Conservation (phyloP, 2,888 invertebrate species). For the Limnephilus auricula region DNA sequence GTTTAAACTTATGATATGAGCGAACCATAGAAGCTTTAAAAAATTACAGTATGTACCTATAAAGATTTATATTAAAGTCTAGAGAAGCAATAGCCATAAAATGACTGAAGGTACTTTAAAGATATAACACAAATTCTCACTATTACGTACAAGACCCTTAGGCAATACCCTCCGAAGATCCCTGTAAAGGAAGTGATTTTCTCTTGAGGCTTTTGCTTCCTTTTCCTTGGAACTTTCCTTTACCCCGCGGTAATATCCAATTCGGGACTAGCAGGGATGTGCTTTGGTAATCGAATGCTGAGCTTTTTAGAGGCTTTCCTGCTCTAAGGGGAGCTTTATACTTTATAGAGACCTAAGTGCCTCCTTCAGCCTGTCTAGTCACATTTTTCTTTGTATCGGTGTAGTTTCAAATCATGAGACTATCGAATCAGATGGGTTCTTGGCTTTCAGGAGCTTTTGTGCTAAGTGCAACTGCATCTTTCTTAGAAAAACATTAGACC, state of each 20-base stretch:
- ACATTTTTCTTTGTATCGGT: background rate
- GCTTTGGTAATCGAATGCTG: slow-evolving; percentile 41
- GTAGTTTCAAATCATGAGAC: background rate
- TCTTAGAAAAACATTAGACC: background rate
- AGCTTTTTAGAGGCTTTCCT: slow-evolving; percentile 11
- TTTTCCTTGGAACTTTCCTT: slow-evolving; percentile 16
- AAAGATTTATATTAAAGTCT: background rate
- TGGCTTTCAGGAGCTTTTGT: background rate
- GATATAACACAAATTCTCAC: slow-evolving; percentile 14
- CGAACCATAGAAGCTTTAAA: background rate
- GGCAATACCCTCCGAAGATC: background rate
- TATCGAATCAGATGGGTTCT: background rate
- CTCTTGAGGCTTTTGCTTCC: slow-evolving; percentile 25
- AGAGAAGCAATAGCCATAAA: background rate
- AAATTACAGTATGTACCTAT: background rate
- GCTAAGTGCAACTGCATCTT: background rate
- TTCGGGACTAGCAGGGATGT: slow-evolving; percentile 30
- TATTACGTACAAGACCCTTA: slow-evolving; percentile 19
- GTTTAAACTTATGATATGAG: background rate
- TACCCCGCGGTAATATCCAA: slow-evolving; percentile 38
- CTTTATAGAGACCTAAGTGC: slow-evolving; percentile 34
- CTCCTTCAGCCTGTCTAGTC: background rate
- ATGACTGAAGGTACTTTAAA: background rate
- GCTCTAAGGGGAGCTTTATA: slow-evolving; percentile 35
- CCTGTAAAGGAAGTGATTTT: slow-evolving; percentile 25